Evolutionary conservation across 2,113 vertebrate species (phyloP), one percentile per base, ranked within the genome.

Genomic region (Plectropomus leopardus): DNA sequence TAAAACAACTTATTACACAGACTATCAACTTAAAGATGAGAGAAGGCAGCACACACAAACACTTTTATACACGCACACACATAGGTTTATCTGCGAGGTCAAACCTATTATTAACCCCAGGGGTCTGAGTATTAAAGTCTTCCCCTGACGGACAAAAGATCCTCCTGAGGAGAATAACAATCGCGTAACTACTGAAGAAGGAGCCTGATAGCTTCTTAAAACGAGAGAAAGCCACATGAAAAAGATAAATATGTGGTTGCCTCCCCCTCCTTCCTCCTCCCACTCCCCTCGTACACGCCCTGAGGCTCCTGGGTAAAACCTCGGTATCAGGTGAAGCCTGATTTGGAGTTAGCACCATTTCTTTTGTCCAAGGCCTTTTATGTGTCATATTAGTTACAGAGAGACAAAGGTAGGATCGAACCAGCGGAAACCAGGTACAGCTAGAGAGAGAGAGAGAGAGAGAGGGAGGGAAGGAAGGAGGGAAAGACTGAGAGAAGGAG

Each of bases 301-400:
- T 19, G 47, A 78, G 86, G 90, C 85, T 82, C 81, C 65, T 50
- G 60, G 80, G 89, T 72, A 86, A 89, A 87, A 77, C 80, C 78
- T 84, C 23, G 51, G 87, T 93, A 85, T 94, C 86, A 83, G 89
- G 91, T 93, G 86, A 88, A 82, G 77, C 87, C 87, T 84, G 71
- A 85, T 88, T 85, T 73, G 68, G 69, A 88, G 82, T 87, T 90
- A 87, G 90, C 83, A 91, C 88, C 66, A 60, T 79, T 86, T 24
- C 83, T 79, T 84, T 94, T 93, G 89, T 92, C 72, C 34, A 10
- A 16, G 16, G 67, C 65, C 90, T 93, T 94, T 94, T 90, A 92
- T 92, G 84, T 93, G 86, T 91, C 85, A 91, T 94, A 94, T 93
- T 90, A 87, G 90, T 94, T 94, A 93, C 92, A 92, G 72, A 21